These are phyloP conservation scores for Clivina fossor DNA, from an alignment of 2,888 invertebrate genomes.

Conservation along the genomic window DNA sequence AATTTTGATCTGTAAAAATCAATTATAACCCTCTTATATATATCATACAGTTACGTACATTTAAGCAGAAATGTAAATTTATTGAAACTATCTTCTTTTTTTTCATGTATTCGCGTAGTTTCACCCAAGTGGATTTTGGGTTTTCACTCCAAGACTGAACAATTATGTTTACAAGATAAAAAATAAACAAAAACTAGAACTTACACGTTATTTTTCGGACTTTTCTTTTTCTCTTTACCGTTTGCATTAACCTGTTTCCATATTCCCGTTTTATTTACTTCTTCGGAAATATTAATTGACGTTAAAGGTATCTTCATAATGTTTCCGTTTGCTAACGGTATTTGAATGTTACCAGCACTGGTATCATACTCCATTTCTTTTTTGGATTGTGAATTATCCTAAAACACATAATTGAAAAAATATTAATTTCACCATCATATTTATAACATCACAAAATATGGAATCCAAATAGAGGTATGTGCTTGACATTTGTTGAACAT, in stretches of 20 bases:
- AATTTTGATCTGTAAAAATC: constrained; percentile 53
- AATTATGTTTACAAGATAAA: too few species aligned
- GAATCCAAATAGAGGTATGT: too few species aligned
- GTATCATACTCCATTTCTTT: constrained; percentile 47
- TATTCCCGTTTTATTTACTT: constrained; percentile 88
- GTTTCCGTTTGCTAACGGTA: constrained; percentile 84
- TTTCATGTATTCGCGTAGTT: too few species aligned
- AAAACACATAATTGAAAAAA: background rate
- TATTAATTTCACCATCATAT: too few species aligned
- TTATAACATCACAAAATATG: too few species aligned
- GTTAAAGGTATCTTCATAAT: constrained; percentile 85
- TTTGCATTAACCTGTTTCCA: constrained; percentile 89
- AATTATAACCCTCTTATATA: background rate
- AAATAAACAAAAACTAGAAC: constrained; percentile 1
- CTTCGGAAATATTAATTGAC: constrained; percentile 89
- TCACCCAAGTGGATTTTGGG: too few species aligned
- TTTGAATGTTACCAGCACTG: constrained; percentile 70
- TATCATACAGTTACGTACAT: background rate
- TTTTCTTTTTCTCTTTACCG: constrained; percentile 53
- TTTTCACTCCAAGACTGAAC: too few species aligned
- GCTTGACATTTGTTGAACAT: too few species aligned
- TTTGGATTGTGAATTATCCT: background rate
- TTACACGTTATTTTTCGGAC: constrained; percentile 47
- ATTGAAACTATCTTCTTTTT: too few species aligned
- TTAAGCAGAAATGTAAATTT: background rate